Conservation (phyloP, 2,888 invertebrate genomes). For the Metacarcinus magister region DNA sequence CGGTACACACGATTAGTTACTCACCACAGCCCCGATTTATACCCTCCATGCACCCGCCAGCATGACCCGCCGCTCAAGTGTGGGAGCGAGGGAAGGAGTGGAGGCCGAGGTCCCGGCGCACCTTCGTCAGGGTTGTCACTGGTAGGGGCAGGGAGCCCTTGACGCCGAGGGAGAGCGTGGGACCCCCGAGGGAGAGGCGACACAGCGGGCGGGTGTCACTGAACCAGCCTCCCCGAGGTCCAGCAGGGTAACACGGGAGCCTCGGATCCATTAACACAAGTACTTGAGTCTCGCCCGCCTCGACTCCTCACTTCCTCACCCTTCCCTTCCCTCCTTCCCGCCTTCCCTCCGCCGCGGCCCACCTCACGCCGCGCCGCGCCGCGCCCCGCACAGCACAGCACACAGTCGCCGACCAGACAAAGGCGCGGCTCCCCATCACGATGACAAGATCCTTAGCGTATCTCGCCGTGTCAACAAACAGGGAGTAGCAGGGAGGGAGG, state of each 20-base stretch:
- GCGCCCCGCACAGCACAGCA: too few relatives aligned
- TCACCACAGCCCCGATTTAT: constrained; percentile 44
- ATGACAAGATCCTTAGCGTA: constrained; percentile 48
- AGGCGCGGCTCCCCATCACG: constrained; percentile 10
- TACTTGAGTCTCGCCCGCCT: constrained; percentile 36
- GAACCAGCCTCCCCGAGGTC: background rate
- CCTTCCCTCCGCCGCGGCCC: background rate
- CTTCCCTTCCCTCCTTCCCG: background rate
- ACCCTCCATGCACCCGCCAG: constrained; percentile 51
- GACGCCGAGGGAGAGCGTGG: background rate
- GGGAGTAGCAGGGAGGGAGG: background rate
- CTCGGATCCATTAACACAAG: constrained; percentile 5
- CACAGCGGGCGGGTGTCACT: constrained; percentile 55
- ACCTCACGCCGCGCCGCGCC: background rate
- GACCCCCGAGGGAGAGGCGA: background rate
- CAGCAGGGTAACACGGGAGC: constrained; percentile 37
- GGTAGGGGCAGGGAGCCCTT: background rate
- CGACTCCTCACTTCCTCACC: background rate
- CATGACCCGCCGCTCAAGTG: background rate
- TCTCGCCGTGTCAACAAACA: constrained; percentile 26
- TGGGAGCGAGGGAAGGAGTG: background rate
- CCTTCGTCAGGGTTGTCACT: background rate
- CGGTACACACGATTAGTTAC: constrained; percentile 60
- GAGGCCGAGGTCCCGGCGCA: background rate
- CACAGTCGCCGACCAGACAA: constrained; percentile 18